A percentile compares a stretch with the other conserved stretches of the same genome.
Evolutionary conservation across 2,113 vertebrate species (phyloP).

Genomic region (Tylochromis polylepis): DNA sequence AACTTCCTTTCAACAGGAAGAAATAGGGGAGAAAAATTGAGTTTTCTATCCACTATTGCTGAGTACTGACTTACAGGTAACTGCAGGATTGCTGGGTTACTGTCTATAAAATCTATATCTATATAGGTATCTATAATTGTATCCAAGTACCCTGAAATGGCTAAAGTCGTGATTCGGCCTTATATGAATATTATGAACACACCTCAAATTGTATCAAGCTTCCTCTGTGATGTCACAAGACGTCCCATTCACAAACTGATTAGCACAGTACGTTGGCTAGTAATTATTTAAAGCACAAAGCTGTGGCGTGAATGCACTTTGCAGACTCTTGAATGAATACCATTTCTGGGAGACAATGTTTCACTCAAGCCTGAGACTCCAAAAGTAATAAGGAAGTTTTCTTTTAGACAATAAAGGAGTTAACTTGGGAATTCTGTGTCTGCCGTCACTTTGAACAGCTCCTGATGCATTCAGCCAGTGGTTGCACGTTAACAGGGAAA

Average conservation of each 20-base stretch:
- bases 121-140: not conserved
- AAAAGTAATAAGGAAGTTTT: not conserved
- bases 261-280: not conserved
- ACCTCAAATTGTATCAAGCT: not conserved
- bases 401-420: not conserved
- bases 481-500: not conserved
- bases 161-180: not conserved
- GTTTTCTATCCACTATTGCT: not conserved
- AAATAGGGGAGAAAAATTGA: not conserved
- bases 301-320: not conserved
- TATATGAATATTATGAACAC: not conserved
- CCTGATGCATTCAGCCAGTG: not conserved
- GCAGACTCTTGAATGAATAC: not conserved
- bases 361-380: not conserved
- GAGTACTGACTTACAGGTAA: rapidly evolving
- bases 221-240: not conserved
- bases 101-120: rapidly evolving
- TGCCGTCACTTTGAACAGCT: not conserved
- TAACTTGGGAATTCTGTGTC: not conserved
- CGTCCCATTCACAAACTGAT: not conserved
- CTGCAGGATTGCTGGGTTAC: not conserved
- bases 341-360: not conserved
- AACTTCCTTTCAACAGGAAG: not conserved
- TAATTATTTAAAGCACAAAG: not conserved
- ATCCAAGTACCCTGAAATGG: not conserved